Conservation (phyloP, 2,888 invertebrate species). For the Papilio elwesi region DNA sequence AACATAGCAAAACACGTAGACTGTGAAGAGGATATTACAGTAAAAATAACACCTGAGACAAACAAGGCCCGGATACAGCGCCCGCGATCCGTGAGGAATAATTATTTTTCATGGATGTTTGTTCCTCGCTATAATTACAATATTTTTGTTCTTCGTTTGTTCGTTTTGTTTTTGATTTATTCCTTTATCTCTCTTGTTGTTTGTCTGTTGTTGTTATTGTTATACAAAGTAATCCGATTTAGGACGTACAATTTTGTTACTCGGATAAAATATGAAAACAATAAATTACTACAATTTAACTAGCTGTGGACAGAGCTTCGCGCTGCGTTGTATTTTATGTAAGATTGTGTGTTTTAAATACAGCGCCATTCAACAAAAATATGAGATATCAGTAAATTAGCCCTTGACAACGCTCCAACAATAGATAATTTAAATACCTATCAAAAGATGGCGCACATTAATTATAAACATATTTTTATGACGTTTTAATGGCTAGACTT, state of each 20-base stretch:
- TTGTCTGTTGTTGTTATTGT: constrained; percentile 11
- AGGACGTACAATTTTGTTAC: not conserved
- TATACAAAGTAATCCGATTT: constrained; percentile 6
- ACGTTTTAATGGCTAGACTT: not conserved
- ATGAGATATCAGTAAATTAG: no score
- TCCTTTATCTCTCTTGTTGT: constrained; percentile 24
- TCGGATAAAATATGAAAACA: not conserved
- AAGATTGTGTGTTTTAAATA: no score
- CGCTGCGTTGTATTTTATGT: no score
- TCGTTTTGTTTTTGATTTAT: constrained; percentile 35
- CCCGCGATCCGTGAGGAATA: constrained; percentile 34
- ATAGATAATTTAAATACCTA: no score
- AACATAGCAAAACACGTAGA: constrained; percentile 18
- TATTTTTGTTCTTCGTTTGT: constrained; percentile 34
- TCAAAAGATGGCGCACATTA: no score
- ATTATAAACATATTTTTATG: no score
- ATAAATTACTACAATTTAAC: not conserved
- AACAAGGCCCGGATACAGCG: constrained; percentile 32
- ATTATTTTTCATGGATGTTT: constrained; percentile 35
- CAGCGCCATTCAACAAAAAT: no score
- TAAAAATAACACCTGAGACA: constrained; percentile 41
- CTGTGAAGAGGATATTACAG: constrained; percentile 19
- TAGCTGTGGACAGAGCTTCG: no score
- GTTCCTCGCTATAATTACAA: constrained; percentile 30
- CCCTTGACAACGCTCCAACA: no score